Percentiles rank a stretch among this genome's conserved stretches.
phyloP scores from a whole-genome alignment of 2,797 vertebrate genomes.

The Coregonus suidteri region DNA sequence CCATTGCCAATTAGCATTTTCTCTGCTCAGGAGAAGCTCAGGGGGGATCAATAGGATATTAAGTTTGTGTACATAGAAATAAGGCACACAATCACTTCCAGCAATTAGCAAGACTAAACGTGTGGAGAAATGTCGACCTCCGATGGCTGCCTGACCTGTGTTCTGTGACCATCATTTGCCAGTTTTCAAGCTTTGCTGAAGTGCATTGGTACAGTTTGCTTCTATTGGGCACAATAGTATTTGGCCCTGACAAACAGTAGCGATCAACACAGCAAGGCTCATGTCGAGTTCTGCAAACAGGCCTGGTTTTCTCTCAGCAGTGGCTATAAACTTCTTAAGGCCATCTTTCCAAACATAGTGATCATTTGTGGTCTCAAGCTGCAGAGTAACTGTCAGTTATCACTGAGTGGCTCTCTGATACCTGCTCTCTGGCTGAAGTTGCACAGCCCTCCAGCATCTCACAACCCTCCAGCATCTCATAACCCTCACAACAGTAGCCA shows the following conservation, averaged over 20 bases:
- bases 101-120: not conserved
- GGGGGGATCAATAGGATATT: constrained; percentile 79
- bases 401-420: not conserved
- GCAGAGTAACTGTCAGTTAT: not conserved
- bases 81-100: not conserved
- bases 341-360: not conserved
- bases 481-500: not conserved
- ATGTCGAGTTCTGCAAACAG: not conserved
- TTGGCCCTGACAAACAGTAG: not conserved
- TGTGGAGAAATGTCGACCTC: not conserved
- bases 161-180: too few species aligned
- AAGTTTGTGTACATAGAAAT: constrained; percentile 69
- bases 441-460: not conserved
- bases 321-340: constrained; percentile 58
- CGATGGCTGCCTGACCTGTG: not conserved
- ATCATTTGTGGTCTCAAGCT: not conserved
- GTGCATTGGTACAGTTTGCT: not conserved
- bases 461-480: too few species aligned
- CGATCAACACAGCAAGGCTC: not conserved
- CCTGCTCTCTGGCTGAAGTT: not conserved
- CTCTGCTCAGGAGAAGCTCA: constrained; percentile 83
- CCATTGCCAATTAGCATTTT: constrained; percentile 86
- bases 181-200: not conserved
- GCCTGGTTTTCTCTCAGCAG: not conserved
- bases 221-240: not conserved